Evolutionary conservation across 2,888 invertebrate species (phyloP).

Genomic region (Hirtodrosophila trivittata): DNA sequence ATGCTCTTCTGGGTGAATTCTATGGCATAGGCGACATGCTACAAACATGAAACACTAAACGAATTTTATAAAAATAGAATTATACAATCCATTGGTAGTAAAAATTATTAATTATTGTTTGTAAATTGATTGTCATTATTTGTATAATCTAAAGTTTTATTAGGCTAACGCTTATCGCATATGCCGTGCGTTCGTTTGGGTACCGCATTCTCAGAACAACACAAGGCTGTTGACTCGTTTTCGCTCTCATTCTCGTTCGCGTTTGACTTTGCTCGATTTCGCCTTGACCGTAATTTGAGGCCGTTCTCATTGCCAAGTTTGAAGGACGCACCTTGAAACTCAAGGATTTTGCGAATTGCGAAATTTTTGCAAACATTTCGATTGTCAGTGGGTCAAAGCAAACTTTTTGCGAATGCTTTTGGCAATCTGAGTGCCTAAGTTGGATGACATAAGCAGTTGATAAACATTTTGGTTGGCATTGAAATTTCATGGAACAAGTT

Average conservation of each 20-base stretch:
- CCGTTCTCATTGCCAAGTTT: slow-evolving; percentile 77
- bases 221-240: slow-evolving; percentile 38
- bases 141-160: neutral
- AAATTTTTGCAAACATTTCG: slow-evolving; percentile 65
- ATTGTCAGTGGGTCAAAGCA: slow-evolving; percentile 57
- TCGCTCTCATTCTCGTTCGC: slow-evolving; percentile 48
- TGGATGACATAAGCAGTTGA: slow-evolving; percentile 56
- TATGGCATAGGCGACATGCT: no score
- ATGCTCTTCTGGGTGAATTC: no score
- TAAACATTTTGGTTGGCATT: slow-evolving; percentile 60
- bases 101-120: no score
- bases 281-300: slow-evolving; percentile 80
- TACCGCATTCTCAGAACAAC: slow-evolving; percentile 42
- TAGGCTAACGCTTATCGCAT: no score
- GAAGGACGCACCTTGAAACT: slow-evolving; percentile 81
- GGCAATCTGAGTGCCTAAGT: slow-evolving; percentile 19
- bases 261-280: slow-evolving; percentile 41
- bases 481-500: slow-evolving; percentile 48
- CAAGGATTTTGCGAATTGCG: slow-evolving; percentile 76
- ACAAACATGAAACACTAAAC: no score
- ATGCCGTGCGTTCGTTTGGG: slow-evolving; percentile 16
- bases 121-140: no score
- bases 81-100: no score
- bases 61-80: no score
- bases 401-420: slow-evolving; percentile 42